A percentile compares a stretch with the other conserved stretches of the same genome.
Evolutionary conservation across 2,888 invertebrate genomes (phyloP).

Genomic region (Anodontia alba): DNA sequence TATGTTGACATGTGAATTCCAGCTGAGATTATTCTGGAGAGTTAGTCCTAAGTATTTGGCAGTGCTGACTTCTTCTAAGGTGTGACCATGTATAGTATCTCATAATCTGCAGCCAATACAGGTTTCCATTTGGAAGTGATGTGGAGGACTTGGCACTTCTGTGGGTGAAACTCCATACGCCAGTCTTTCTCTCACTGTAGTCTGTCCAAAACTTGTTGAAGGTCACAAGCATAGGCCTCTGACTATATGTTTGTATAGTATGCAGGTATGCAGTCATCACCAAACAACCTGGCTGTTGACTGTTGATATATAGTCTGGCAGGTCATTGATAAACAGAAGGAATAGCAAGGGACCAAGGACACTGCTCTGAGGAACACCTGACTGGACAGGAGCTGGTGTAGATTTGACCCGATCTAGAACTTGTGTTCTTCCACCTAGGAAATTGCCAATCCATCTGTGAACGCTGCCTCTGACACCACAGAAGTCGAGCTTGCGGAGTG

Average conservation of each 20-base stretch:
- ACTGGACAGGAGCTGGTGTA: too few species aligned
- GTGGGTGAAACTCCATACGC: not conserved
- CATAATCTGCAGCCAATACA: too few species aligned
- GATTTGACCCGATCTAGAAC: too few species aligned
- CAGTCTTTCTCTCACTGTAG: not conserved
- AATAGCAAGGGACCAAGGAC: not conserved
- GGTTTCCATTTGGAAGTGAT: too few species aligned
- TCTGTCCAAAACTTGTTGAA: not conserved
- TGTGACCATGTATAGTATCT: too few species aligned
- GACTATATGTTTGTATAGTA: too few species aligned
- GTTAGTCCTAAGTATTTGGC: not conserved
- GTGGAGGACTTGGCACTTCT: not conserved
- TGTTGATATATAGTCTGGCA: not conserved
- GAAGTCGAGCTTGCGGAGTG: too few species aligned
- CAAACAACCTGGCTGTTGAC: not conserved
- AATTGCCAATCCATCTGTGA: too few species aligned
- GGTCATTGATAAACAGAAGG: not conserved
- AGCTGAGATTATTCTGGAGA: not conserved
- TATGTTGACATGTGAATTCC: not conserved
- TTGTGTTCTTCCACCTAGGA: too few species aligned
- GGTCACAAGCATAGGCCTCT: too few species aligned
- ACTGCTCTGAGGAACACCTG: not conserved
- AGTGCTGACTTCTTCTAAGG: too few species aligned
- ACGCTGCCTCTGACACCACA: too few species aligned
- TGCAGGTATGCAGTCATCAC: not conserved